Evolutionary conservation across 2,888 invertebrate species (phyloP).

Genomic region (Doris montereyensis): DNA sequence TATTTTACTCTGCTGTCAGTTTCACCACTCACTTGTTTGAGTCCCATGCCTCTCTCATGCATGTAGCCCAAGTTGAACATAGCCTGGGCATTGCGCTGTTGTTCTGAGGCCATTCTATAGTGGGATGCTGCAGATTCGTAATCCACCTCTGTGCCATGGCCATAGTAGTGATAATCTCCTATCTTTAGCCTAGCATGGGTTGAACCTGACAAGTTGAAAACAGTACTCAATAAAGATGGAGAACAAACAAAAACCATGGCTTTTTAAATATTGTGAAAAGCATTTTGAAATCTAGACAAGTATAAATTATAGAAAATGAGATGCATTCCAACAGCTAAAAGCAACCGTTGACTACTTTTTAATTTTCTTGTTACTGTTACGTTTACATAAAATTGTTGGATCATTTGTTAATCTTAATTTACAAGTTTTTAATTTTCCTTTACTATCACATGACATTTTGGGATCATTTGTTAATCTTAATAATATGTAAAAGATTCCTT

Average conservation of each 20-base stretch:
- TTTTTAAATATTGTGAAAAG: neutral
- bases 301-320: too few species aligned
- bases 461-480: too few species aligned
- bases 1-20: too few species aligned
- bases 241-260: neutral
- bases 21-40: constrained; percentile 81
- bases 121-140: constrained; percentile 95
- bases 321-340: too few species aligned
- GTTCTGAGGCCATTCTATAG: constrained; percentile 88
- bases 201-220: constrained; percentile 76
- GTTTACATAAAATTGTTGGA: too few species aligned
- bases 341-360: too few species aligned
- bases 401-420: too few species aligned
- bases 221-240: neutral
- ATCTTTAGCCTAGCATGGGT: constrained; percentile 84
- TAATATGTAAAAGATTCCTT: too few species aligned
- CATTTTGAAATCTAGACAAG: neutral
- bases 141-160: constrained; percentile 91
- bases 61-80: constrained; percentile 99
- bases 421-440: too few species aligned
- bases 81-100: constrained; percentile 96
- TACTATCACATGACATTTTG: too few species aligned
- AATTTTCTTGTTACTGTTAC: too few species aligned
- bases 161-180: constrained; percentile 99
- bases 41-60: constrained; percentile 97